Evolutionary conservation across 2,113 vertebrate genomes (phyloP), one percentile per base, ranked within the genome.

Genomic region (Pogona vitticeps): DNA sequence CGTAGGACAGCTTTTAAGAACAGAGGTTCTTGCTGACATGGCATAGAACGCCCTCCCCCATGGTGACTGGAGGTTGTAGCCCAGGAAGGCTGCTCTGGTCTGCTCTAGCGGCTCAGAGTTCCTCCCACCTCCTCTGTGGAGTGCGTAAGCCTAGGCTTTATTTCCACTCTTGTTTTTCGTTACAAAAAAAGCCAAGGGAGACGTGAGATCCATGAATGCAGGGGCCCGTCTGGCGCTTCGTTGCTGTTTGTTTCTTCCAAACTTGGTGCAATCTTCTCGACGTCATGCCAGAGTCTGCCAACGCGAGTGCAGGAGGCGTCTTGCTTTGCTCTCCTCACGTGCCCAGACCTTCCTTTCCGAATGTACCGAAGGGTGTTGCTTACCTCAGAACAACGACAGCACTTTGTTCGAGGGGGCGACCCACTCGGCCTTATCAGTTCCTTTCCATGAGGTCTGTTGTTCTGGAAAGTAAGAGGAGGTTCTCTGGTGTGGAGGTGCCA

Each of bases 231-330:
- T 63, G 52, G 42, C 1, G 31, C 18, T 18, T 33, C 3, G 40
- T n/a, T 67, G 42, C 8, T 40, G 36, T 59, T 58, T 88, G 61
- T 79, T 81, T 82, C 78, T 23, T 2, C 2, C 65, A 6, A 13
- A 46, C 82, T 76, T 33, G 82, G 83, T 58, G 52, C 61, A 75
- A 80, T 20, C 9, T 59, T 79, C 84, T 89, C 85, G 88, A 89
- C 76, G 86, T 42, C 8, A 0, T 2, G 61, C 87, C 91, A 87
- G 23, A 1, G 33, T 71, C 2, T 20, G 3, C 28, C 63, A 0
- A 82, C 89, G 90, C 12, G 6, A 18, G 5, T 15, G 3, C 52
- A 67, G 82, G 76, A 81, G 68, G 86, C 18, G 65, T 10, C 15
- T 68, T 2, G 21, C 3, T 42, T 36, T 31, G 9, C 21, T 3